Percentiles rank a stretch among this genome's conserved stretches.
Evolutionary conservation across 2,113 vertebrate genomes (phyloP).

Genomic region (Labeo catla): DNA sequence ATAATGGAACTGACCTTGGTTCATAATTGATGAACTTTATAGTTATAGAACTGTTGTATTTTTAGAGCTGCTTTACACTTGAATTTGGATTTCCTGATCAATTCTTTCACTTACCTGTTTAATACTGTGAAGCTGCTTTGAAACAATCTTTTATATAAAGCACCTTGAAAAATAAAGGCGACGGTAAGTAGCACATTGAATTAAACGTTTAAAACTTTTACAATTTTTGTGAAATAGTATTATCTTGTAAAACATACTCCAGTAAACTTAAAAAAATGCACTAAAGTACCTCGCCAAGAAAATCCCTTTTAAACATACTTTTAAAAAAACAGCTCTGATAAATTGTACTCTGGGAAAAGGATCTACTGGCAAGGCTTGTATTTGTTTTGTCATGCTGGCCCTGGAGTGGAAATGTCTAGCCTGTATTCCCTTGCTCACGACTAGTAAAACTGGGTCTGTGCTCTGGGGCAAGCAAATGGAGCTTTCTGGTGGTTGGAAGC

Average conservation of each 20-base stretch:
- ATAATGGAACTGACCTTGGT: background rate
- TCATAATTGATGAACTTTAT: background rate
- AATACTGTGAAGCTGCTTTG: no score
- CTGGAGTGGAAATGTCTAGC: background rate
- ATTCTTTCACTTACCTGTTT: no score
- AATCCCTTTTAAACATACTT: background rate
- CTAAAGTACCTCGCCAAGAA: background rate
- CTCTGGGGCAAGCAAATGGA: slow-evolving; percentile 34
- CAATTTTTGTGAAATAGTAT: background rate
- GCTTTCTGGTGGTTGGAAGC: slow-evolving; percentile 32
- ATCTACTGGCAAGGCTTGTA: background rate
- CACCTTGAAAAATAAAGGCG: background rate
- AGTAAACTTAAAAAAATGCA: background rate
- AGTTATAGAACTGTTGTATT: background rate
- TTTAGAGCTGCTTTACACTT: no score
- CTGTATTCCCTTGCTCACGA: background rate
- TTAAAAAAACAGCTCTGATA: background rate
- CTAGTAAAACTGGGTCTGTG: slow-evolving; percentile 17
- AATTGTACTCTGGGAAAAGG: background rate
- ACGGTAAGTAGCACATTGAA: background rate
- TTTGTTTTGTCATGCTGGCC: slow-evolving; percentile 23
- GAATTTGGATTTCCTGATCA: no score
- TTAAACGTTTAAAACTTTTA: background rate
- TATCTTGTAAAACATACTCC: background rate
- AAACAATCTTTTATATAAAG: background rate